phyloP scores from a whole-genome alignment of 2,797 vertebrate genomes.

The Myotis planiceps region DNA sequence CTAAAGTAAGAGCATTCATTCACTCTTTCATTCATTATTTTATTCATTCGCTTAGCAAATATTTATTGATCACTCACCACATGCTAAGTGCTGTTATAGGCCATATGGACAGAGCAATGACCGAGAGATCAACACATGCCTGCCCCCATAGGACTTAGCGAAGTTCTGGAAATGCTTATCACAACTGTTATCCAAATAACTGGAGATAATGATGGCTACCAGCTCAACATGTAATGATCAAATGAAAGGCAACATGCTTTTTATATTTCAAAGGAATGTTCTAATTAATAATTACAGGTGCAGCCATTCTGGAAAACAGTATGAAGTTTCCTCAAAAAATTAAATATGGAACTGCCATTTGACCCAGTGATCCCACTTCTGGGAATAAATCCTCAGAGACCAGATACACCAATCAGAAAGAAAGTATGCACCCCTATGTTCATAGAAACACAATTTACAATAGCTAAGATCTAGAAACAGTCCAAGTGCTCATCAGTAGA shows the following conservation, averaged over 20 bases:
- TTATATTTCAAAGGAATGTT: not conserved
- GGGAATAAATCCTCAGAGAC: no score
- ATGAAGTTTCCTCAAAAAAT: no score
- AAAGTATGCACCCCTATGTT: no score
- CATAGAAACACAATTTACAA: no score
- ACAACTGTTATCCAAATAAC: not conserved
- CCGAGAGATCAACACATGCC: not conserved
- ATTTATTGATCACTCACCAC: not conserved
- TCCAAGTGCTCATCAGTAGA: no score
- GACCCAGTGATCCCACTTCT: no score
- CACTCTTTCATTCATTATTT: not conserved
- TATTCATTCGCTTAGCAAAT: not conserved
- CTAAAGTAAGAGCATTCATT: not conserved
- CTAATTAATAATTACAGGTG: not conserved
- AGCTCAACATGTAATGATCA: not conserved
- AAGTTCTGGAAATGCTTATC: not conserved
- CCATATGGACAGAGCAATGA: not conserved
- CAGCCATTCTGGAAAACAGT: no score
- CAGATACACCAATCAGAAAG: no score
- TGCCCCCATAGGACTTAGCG: not conserved
- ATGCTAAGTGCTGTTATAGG: not conserved
- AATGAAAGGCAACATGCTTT: not conserved
- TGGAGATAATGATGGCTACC: not conserved
- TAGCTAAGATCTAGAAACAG: no score
- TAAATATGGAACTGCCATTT: no score